These are phyloP conservation scores for Drosophila falleni DNA, from an alignment of 2,888 invertebrate genomes.

Conservation along the genomic window DNA sequence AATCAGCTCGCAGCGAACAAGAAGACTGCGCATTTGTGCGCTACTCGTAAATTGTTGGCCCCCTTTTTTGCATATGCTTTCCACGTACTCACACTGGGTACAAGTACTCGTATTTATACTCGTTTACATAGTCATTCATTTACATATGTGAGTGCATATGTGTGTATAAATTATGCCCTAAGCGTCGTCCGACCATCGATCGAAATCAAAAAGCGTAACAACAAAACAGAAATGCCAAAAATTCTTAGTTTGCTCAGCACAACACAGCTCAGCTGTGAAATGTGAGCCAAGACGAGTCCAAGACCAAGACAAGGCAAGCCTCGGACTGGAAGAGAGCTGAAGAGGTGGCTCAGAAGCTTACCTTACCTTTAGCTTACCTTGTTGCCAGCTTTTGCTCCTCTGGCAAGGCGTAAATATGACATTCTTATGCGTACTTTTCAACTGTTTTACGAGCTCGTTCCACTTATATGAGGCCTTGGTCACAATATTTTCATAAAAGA, in stretches of 20 bases:
- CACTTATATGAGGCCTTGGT: constrained; percentile 29
- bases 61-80: constrained; percentile 55
- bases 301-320: constrained; percentile 26
- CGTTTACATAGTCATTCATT: constrained; percentile 15
- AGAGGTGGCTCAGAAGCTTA: constrained; percentile 12
- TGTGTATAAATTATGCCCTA: constrained; percentile 60
- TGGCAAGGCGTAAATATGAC: constrained; percentile 45
- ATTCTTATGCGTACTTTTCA: constrained; percentile 70
- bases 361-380: constrained; percentile 56
- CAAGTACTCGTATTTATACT: constrained; percentile 5
- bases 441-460: constrained; percentile 45
- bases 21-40: constrained; percentile 73
- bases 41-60: constrained; percentile 68
- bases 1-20: constrained; percentile 24
- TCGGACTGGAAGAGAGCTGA: constrained; percentile 22
- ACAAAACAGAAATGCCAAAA: constrained; percentile 74
- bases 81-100: constrained; percentile 24
- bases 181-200: constrained; percentile 63
- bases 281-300: constrained; percentile 46
- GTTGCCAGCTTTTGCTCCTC: constrained; percentile 38
- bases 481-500: constrained; percentile 18
- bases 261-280: constrained; percentile 56
- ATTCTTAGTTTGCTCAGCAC: constrained; percentile 61
- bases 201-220: constrained; percentile 83
- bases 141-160: background rate